phyloP scores from a whole-genome alignment of 1,140 invertebrate species.

The Acyrthosiphon pisum region DNA sequence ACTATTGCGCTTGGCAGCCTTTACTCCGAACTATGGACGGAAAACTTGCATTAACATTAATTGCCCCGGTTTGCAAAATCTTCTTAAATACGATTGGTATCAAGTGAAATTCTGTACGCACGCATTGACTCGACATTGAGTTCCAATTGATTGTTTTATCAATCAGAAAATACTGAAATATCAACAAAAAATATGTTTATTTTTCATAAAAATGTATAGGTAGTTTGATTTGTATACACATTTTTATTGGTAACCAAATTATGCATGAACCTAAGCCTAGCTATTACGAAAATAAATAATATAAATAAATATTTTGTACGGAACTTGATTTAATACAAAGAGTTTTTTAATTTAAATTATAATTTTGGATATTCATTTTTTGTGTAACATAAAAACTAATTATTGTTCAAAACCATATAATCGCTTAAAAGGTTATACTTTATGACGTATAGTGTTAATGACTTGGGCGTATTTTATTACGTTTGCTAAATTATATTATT shows the following conservation, averaged over 20 bases:
- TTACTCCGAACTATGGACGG: background rate
- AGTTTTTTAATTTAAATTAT: background rate
- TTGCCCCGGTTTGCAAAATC: background rate
- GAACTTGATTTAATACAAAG: background rate
- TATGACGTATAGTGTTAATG: background rate
- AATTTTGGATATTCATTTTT: background rate
- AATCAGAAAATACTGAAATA: background rate
- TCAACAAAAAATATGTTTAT: background rate
- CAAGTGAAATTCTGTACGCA: background rate
- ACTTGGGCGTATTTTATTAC: background rate
- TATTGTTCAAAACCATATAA: background rate
- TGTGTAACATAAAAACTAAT: background rate
- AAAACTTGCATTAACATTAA: background rate
- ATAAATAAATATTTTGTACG: background rate
- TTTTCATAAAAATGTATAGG: background rate
- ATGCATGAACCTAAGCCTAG: background rate
- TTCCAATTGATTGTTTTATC: background rate
- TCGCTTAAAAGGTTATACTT: background rate
- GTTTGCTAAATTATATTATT: background rate
- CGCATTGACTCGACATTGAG: background rate
- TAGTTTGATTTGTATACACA: background rate
- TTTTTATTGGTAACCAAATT: background rate
- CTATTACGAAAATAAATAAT: background rate
- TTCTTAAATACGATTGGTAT: background rate
- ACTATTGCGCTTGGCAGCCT: background rate